A percentile compares a stretch with the other conserved stretches of the same genome.
These are phyloP conservation scores for Brachyptera putata DNA, from an alignment of 2,888 invertebrate genomes.

Conservation along the genomic window DNA sequence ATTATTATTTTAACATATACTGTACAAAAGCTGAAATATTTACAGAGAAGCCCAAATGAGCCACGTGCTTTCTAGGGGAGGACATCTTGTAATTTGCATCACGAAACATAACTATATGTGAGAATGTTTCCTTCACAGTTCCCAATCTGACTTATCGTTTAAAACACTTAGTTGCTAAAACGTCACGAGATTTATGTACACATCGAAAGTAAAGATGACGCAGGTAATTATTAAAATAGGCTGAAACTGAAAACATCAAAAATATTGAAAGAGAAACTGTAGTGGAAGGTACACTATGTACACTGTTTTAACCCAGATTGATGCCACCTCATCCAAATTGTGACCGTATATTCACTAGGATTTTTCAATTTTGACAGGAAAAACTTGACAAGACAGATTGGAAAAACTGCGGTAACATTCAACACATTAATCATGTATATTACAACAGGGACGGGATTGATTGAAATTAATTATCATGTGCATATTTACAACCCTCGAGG, in stretches of 20 bases:
- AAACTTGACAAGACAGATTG: constrained; percentile 52
- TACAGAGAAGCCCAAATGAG: constrained; percentile 49
- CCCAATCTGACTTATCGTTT: constrained; percentile 62
- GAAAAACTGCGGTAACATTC: constrained; percentile 61
- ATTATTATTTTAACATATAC: constrained; percentile 26
- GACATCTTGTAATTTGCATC: constrained; percentile 2
- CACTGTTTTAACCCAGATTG: background rate
- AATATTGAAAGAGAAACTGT: constrained; percentile 22
- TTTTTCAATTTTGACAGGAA: background rate
- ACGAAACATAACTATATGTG: constrained; percentile 47
- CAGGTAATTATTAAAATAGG: background rate
- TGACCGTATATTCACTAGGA: background rate
- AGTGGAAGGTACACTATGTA: constrained; percentile 25
- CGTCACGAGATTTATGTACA: no score
- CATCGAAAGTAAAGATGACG: background rate
- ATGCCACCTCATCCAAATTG: background rate
- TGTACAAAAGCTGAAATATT: constrained; percentile 53
- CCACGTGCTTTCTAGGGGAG: constrained; percentile 11
- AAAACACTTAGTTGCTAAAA: constrained; percentile 19
- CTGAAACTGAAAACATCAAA: constrained; percentile 30
- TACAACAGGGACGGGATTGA: constrained; percentile 31
- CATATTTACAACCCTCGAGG: constrained; percentile 27
- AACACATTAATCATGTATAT: constrained; percentile 47
- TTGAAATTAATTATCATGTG: constrained; percentile 28
- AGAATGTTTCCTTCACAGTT: constrained; percentile 74